These are phyloP conservation scores for Herpetotheres cachinnans DNA, from an alignment of 2,113 vertebrate genomes.

Conservation along the genomic window DNA sequence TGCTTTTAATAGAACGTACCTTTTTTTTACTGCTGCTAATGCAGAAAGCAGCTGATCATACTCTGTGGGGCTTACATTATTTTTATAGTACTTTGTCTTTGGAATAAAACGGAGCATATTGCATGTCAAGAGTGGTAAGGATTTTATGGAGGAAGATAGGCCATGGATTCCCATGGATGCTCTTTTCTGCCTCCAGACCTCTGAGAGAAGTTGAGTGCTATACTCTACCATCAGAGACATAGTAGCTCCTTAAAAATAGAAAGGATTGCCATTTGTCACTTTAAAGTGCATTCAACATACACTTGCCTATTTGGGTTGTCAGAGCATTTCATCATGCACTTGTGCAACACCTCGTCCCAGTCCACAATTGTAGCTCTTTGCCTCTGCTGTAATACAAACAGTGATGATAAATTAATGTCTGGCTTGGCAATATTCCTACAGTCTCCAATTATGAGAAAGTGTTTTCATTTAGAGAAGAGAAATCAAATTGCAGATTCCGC, in stretches of 20 bases:
- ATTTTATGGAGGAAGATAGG: not conserved
- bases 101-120: not conserved
- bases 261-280: not conserved
- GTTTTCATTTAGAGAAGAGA: constrained; percentile 4
- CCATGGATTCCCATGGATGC: not conserved
- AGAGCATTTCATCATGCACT: not conserved
- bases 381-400: constrained; percentile 18
- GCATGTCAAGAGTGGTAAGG: not conserved
- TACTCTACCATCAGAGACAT: not conserved
- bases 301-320: not conserved
- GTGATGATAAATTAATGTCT: constrained; percentile 31
- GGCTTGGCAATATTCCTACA: not conserved
- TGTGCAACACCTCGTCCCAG: not conserved
- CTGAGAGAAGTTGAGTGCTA: not conserved
- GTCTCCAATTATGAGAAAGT: constrained; percentile 9
- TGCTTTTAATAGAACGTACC: not conserved
- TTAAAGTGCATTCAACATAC: not conserved
- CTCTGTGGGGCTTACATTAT: not conserved
- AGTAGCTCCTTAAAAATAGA: not conserved
- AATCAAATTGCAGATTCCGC: constrained; percentile 4
- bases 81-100: not conserved
- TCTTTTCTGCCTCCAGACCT: not conserved
- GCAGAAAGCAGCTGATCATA: constrained; percentile 14
- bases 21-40: constrained; percentile 33
- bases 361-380: not conserved